Base-by-base conservation (phyloP, 2,888 invertebrate species). In the Harmothoe impar region DNA sequence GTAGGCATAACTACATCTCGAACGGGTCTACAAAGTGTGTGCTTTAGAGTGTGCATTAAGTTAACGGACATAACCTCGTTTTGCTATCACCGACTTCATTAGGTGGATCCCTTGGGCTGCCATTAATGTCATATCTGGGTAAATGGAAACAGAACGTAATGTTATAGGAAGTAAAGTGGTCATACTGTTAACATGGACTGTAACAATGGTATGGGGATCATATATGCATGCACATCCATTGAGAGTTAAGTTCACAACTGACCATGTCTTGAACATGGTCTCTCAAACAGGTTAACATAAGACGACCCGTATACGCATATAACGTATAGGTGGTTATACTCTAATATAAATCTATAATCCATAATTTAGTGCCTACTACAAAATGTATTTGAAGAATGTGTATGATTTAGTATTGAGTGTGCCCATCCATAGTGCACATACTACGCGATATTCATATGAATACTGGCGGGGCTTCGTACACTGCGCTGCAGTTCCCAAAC, bases 61-160 rank as follows among this genome's bases (percentile, higher is more conserved):
- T 43, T 62, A 20, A 62, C 0, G 20, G 0, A 62, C 12, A n/a
- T 20, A 62, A 62, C 62, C 62, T 62, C 62, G 1, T 62, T 20
- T 62, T n/a, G 23, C 62, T n/a, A 62, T 62, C 62, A n/a, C 62
- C n/a, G 62, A 20, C n/a, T 62, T 62, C 62, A 62, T 62, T 1
- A 62, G 20, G 62, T 62, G n/a, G 62, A 62, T 62, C 20, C 62
- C 62, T 15, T 62, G 62, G 62, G 3, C 15, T 3, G n/a, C 62
- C 62, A 62, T 62, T 20, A n/a, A 1, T 62, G 62, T n/a, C 62
- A 62, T 62, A 62, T 62, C 62, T 62, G n/a, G 54, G n/a, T 62
- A 62, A 5, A n/a, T n/a, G n/a, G n/a, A n/a, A n/a, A 62, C 3
- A n/a, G 23, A n/a, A 62, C 3, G 20, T 20, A 62, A 62, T 20